Conservation (phyloP, 2,797 vertebrate genomes). For the Cirrhinus mrigala region DNA sequence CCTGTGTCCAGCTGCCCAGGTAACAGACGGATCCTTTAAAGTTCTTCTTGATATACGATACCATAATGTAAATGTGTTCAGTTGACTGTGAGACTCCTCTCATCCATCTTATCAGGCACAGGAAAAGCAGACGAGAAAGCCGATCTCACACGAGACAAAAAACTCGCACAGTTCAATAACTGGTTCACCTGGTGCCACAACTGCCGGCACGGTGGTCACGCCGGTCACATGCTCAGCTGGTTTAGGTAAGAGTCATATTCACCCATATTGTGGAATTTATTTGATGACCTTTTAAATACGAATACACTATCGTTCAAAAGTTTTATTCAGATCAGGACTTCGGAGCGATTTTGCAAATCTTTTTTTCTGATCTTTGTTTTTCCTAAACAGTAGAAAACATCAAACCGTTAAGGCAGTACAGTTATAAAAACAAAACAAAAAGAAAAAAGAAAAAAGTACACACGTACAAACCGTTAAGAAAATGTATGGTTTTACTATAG, state of each 20-base stretch:
- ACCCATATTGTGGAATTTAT: background rate
- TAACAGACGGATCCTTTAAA: constrained; percentile 60
- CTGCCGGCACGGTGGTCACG: constrained; percentile 96
- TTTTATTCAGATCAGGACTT: no score
- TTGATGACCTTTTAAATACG: background rate
- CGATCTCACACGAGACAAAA: constrained; percentile 97
- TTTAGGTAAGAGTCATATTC: constrained; percentile 85
- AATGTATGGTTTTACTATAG: no score
- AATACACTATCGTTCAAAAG: background rate
- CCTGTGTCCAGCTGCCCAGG: constrained; percentile 94
- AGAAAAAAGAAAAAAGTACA: no score
- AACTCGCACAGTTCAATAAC: constrained; percentile 98
- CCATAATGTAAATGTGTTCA: constrained; percentile 27
- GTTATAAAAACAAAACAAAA: no score
- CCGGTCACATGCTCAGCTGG: constrained; percentile 99
- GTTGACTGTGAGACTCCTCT: constrained; percentile 18
- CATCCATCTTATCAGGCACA: constrained; percentile 77
- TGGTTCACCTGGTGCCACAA: constrained; percentile 99
- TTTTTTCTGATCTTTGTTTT: no score
- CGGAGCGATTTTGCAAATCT: no score
- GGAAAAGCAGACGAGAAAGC: constrained; percentile 96
- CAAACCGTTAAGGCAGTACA: no score
- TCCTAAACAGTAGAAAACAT: no score
- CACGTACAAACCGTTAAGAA: no score
- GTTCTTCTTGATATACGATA: background rate